phyloP scores from a whole-genome alignment of 2,797 vertebrate species.

The Halcyon leucocephala region DNA sequence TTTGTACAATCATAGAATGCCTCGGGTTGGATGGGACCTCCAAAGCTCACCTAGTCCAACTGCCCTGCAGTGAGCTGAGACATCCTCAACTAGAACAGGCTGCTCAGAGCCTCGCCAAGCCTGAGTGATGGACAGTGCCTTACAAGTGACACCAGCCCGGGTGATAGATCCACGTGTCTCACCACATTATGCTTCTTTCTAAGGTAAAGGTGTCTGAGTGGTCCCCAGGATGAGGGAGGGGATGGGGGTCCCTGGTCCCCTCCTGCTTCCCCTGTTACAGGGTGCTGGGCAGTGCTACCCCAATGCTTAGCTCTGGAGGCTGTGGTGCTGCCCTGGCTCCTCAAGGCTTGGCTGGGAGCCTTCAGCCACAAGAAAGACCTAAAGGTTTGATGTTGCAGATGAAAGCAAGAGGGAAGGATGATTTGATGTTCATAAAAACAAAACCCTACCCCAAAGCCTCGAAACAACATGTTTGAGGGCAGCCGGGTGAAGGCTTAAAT shows the following conservation, averaged over 20 bases:
- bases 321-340: rapidly evolving
- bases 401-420: neutral
- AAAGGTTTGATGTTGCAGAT: neutral
- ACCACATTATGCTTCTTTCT: rapidly evolving
- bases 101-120: no score
- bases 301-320: neutral
- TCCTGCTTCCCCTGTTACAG: neutral
- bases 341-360: neutral
- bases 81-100: no score
- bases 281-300: neutral
- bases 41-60: no score
- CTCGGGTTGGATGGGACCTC: no score
- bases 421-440: neutral
- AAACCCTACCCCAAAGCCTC: neutral
- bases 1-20: no score
- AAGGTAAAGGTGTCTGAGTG: rapidly evolving
- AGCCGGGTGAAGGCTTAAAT: neutral
- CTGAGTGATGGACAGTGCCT: neutral
- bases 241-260: neutral
- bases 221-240: rapidly evolving
- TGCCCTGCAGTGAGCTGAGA: no score
- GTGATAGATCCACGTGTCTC: rapidly evolving
- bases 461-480: neutral
- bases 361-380: neutral
- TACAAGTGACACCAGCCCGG: neutral